Evolutionary conservation across 2,113 vertebrate species (phyloP), one percentile per base, ranked within the genome.

Genomic region (Cyprinodon variegatus): DNA sequence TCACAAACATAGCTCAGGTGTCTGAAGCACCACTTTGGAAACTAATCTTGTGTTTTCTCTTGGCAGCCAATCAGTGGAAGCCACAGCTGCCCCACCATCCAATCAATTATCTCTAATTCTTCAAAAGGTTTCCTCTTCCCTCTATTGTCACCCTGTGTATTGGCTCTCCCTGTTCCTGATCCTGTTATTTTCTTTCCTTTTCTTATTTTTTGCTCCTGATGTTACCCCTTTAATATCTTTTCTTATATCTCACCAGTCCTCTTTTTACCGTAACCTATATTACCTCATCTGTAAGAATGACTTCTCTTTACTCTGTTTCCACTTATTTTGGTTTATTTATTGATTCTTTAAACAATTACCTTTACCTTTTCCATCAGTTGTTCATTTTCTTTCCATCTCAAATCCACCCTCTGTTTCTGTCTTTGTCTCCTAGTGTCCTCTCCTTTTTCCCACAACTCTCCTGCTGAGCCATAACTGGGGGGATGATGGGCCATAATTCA

Each of bases 401-500:
- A 14, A 37, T 59, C 43, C 8, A 29, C 1, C 15, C 41, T 57
- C 61, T 37, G 7, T 63, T 36, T 69, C 41, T 37, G 36, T 76
- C 48, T 75, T 41, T 65, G n/a, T 43, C 11, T 39, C 39, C 39
- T 81, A 11, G 1, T 68, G 38, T 78, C 59, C 95, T 95, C 93
- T 93, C 88, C 94, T 74, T 60, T 62, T 75, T 40, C 71, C 57
- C 66, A 48, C n/a, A 72, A 48, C 11, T 53, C 59, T 77, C 75
- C 76, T 57, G 36, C 64, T 4, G 48, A 81, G 79, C 89, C 85
- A 90, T 94, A 91, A 91, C 87, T 69, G 92, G 92, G 94, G 94
- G 94, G 94, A 94, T 95, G 96, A 96, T 96, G 95, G 94, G 94
- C 96, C 95, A 98, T 99, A 98, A 98, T 95, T 99, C 96, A 99